These are phyloP conservation scores for Platichthys stellatus DNA, from an alignment of 2,113 vertebrate species.

Conservation along the genomic window DNA sequence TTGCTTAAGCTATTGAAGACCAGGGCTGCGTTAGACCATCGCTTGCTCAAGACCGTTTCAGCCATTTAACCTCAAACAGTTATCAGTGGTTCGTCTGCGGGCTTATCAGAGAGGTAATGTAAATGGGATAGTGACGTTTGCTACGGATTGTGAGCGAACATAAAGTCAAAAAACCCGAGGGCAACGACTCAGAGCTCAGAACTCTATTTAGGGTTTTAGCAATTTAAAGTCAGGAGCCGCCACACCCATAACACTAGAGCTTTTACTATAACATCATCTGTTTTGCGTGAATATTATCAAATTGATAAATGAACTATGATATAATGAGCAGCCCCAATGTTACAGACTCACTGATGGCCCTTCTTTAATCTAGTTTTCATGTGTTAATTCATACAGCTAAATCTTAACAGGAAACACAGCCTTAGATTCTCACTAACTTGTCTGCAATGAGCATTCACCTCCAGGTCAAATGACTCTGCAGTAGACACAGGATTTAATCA, in stretches of 20 bases:
- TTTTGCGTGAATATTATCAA: not conserved
- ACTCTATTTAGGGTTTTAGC: not conserved
- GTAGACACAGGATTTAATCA: not conserved
- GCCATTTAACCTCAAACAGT: constrained; percentile 15
- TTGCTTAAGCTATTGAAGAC: constrained; percentile 65
- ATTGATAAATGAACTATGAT: not conserved
- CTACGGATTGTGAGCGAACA: constrained; percentile 20
- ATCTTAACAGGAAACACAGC: not conserved
- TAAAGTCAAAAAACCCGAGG: constrained; percentile 33
- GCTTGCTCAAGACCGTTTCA: too few species aligned
- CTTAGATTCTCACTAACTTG: not conserved
- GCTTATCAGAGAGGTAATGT: constrained; percentile 40
- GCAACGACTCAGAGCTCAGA: constrained; percentile 24
- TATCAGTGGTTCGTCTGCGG: constrained; percentile 37
- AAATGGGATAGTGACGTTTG: constrained; percentile 38
- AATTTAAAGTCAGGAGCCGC: not conserved
- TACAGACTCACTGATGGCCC: not conserved
- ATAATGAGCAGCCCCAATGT: too few species aligned
- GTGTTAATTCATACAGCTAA: not conserved
- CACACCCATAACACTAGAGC: not conserved
- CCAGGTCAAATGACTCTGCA: too few species aligned
- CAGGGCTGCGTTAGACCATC: constrained; percentile 2
- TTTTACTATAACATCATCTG: not conserved
- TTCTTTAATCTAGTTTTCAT: not conserved
- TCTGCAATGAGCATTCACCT: too few species aligned